These are phyloP conservation scores for Trachemys scripta DNA, from an alignment of 2,113 vertebrate genomes.

Conservation along the genomic window DNA sequence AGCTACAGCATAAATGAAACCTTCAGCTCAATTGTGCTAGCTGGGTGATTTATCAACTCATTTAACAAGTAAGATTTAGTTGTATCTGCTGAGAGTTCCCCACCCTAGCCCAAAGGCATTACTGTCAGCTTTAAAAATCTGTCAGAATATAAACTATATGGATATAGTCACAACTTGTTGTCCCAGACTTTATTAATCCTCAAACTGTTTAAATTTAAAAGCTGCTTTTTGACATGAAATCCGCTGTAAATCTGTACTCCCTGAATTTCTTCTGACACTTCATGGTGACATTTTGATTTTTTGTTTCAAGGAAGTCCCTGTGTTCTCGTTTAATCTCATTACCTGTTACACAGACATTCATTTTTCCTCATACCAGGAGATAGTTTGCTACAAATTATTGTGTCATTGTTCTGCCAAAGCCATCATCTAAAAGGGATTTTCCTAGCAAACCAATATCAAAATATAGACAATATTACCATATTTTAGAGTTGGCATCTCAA, in stretches of 20 bases:
- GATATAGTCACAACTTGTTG: slow-evolving; percentile 74
- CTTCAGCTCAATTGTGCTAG: not conserved
- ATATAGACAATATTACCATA: slow-evolving; percentile 70
- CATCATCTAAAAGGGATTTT: slow-evolving; percentile 67
- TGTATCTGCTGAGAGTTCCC: slow-evolving; percentile 53
- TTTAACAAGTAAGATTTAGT: slow-evolving; percentile 61
- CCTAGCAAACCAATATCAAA: slow-evolving; percentile 57
- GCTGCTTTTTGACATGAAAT: slow-evolving; percentile 67
- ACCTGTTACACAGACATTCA: slow-evolving; percentile 57
- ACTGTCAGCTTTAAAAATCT: slow-evolving; percentile 70
- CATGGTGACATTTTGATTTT: slow-evolving; percentile 64
- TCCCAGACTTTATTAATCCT: slow-evolving; percentile 74
- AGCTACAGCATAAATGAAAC: slow-evolving; percentile 26
- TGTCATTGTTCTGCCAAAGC: slow-evolving; percentile 70
- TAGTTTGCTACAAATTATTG: slow-evolving; percentile 69
- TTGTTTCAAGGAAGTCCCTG: slow-evolving; percentile 61
- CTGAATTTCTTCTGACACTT: slow-evolving; percentile 68
- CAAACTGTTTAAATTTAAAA: slow-evolving; percentile 71
- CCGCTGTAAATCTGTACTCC: slow-evolving; percentile 58
- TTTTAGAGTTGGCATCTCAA: slow-evolving; percentile 62
- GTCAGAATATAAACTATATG: slow-evolving; percentile 62
- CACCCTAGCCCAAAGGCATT: slow-evolving; percentile 63
- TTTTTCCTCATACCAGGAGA: slow-evolving; percentile 40
- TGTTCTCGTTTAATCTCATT: slow-evolving; percentile 72
- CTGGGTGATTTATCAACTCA: slow-evolving; percentile 51